Evolutionary conservation across 2,113 vertebrate genomes (phyloP).

Genomic region (Atrichornis clamosus): DNA sequence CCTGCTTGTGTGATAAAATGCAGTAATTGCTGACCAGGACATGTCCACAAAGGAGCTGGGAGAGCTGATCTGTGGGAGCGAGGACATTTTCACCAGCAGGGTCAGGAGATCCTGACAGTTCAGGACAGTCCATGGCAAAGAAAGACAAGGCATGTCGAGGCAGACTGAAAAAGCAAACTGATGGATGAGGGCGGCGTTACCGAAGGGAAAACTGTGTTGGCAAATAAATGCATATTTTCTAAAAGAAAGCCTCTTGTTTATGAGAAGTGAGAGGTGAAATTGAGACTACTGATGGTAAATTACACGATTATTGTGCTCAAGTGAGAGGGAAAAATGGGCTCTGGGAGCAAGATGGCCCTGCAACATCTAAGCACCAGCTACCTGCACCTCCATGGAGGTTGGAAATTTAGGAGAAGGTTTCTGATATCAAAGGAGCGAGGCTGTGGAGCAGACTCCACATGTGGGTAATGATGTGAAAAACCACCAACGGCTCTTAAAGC

Average conservation of each 20-base stretch:
- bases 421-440: conserved; percentile 29
- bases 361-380: neutral
- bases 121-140: neutral
- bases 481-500: conserved; percentile 54
- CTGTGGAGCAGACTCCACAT: conserved; percentile 8
- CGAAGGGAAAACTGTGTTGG: neutral
- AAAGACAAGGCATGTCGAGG: neutral
- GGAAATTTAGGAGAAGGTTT: conserved; percentile 17
- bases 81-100: neutral
- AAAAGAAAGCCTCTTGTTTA: neutral
- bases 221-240: neutral
- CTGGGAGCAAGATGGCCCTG: neutral
- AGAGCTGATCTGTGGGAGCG: neutral
- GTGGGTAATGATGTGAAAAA: conserved; percentile 56
- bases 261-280: neutral
- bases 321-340: neutral
- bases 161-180: neutral
- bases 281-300: neutral
- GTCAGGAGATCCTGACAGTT: conserved; percentile 36
- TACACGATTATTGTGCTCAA: neutral
- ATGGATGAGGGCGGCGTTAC: neutral
- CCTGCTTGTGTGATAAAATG: conserved; percentile 33
- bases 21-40: conserved; percentile 34
- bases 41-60: neutral
- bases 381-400: neutral